Evolutionary conservation across 2,113 vertebrate species (phyloP), one percentile per base, ranked within the genome.

Genomic region (Microtus montanus): DNA sequence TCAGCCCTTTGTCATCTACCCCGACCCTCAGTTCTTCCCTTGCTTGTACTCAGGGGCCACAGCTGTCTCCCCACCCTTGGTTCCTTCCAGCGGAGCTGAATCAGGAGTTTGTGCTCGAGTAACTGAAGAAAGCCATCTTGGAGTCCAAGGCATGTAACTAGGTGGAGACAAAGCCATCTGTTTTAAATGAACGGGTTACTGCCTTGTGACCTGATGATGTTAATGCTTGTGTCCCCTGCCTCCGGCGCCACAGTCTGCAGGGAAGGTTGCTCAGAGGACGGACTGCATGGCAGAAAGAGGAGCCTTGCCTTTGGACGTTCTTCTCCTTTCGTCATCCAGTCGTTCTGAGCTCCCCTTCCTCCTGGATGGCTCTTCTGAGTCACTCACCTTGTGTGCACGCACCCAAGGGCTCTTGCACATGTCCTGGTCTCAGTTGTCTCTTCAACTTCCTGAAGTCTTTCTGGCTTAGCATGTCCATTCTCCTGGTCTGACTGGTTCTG

Each of bases 81-180:
- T 12, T 52, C 61, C 19, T 86, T 82, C 14, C 47, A 10, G 49
- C 12, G 22, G 19, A 90, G 63, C 84, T 73, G 80, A 91, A 73
- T 87, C 64, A 61, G 24, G 90, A 87, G 87, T 85, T 17, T 20
- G 19, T 90, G 66, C 4, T 49, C 44, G 49, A 28, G 38, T 15
- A 80, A 75, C 28, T 35, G 58, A 93, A 75, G 71, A 58, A 87
- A 87, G 52, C 4, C 9, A 41, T 75, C 80, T 94, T 26, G 13
- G 79, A 68, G 91, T 74, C 30, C 87, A 96, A 15, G 17, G 19
- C 73, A 82, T n/a, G 15, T 28, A 41, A 20, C 49, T 85, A 71
- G 26, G n/a, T 54, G 80, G 33, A 5, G 26, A 79, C n/a, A 30
- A 82, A 68, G 92, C 4, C 68, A 24, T 11, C 68, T 44, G 24